Percentiles rank a stretch among this genome's conserved stretches.
Evolutionary conservation across 2,888 invertebrate species (phyloP).

Genomic region (Agonopterix heracliana): DNA sequence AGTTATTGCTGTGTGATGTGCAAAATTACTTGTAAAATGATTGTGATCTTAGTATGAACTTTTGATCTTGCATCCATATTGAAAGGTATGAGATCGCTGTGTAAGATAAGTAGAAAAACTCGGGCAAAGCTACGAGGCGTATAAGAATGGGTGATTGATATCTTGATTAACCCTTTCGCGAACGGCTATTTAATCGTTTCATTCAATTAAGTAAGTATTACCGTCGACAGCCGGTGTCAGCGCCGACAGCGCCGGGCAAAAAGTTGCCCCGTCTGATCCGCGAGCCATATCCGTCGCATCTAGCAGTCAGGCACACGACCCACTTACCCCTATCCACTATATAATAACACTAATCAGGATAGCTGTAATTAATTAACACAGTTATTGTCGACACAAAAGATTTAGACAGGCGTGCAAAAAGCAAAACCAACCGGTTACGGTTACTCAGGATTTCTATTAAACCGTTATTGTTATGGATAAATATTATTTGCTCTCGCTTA

Average conservation of each 20-base stretch:
- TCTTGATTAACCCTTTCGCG: conserved; percentile 10
- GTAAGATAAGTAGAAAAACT: no score
- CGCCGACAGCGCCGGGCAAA: conserved; percentile 39
- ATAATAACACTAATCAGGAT: conserved; percentile 52
- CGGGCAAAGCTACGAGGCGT: neutral
- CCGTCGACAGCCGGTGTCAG: conserved; percentile 49
- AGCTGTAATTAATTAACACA: conserved; percentile 62
- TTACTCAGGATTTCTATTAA: conserved; percentile 26
- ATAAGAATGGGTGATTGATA: neutral
- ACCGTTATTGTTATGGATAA: conserved; percentile 46
- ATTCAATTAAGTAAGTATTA: conserved; percentile 60
- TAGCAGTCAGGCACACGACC: conserved; percentile 31
- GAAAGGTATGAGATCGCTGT: no score
- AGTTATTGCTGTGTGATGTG: no score
- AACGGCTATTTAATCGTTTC: conserved; percentile 26
- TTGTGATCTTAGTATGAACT: no score
- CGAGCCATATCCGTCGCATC: conserved; percentile 26
- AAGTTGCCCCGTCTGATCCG: conserved; percentile 36
- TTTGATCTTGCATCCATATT: no score
- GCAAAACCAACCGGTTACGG: conserved; percentile 28
- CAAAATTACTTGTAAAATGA: no score
- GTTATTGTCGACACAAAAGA: conserved; percentile 48
- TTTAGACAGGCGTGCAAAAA: conserved; percentile 17
- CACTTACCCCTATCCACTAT: conserved; percentile 9
- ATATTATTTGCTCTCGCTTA: conserved; percentile 31